Base-by-base conservation (phyloP, 1,140 invertebrate genomes). In the Drosophila mojavensis region DNA sequence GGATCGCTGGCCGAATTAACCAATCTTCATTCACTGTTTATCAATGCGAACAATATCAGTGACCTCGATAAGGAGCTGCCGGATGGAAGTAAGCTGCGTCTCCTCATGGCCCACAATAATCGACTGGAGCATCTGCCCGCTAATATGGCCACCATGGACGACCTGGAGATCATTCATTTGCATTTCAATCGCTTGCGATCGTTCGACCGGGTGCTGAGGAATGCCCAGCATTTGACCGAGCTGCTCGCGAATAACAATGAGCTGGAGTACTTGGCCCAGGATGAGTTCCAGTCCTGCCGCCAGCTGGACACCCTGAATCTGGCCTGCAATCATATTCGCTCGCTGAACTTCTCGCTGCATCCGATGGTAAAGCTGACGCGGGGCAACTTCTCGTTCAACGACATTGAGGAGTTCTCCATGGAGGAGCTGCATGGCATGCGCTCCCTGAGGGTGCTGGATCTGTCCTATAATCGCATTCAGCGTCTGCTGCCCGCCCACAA, bases 51-150 rank as follows among this genome's bases (percentile, higher is more conserved):
- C 86, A 93, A 95, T 53, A 92, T 97, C 33, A 94, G 94, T 55
- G 94, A 94, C 11, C 92, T 97, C 65, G 96, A 97, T 17, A 94
- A 94, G 26, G 95, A 97, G 92, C 88, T 97, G 67, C 96, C 96
- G 9, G 93, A 94, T 79, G 94, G 93, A 0, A 93, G 94, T 15
- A 95, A 94, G 81, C 84, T 97, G 3, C 93, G 94, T 15, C 93
- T 96, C 72, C 93, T 97, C 1, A 95, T 96, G 80, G 95, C 95
- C 1, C 95, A 94, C 9, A 93, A 96, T 78, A 97, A 97, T 82
- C 94, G 94, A 47, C 72, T 97, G 50, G 94, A 94, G 62, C 94
- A 93, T 66, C 91, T 97, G 53, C 96, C 96, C 0, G 93, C 94
- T 39, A 95, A 96, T 80, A 93, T 97, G 70, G 94, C 93, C 15